A percentile compares a stretch with the other conserved stretches of the same genome.
Evolutionary conservation across 2,113 vertebrate species (phyloP).

Genomic region (Engraulis encrasicolus): DNA sequence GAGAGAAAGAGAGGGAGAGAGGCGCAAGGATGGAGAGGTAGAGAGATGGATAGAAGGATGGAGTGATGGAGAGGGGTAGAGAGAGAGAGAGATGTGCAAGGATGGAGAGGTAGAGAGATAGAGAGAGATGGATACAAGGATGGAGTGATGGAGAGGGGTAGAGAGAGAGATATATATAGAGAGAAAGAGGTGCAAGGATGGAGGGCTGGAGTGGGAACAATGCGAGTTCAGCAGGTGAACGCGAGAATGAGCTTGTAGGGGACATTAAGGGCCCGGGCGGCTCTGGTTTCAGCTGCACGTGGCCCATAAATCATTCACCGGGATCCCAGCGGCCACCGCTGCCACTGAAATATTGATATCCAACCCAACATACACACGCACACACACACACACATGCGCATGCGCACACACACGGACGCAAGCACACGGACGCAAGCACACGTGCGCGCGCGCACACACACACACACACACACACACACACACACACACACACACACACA

Average conservation of each 20-base stretch:
- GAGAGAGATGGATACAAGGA: background rate
- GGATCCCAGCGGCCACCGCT: background rate
- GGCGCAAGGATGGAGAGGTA: background rate
- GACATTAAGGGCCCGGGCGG: slow-evolving; percentile 19
- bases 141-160: background rate
- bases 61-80: background rate
- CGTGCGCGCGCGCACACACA: too few relatives aligned
- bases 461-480: too few relatives aligned
- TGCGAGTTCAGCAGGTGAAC: background rate
- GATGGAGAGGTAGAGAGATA: slow-evolving; percentile 10
- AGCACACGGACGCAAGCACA: too few relatives aligned
- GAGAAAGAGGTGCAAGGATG: background rate
- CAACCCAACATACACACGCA: background rate
- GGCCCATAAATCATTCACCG: slow-evolving; percentile 57
- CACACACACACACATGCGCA: too few relatives aligned
- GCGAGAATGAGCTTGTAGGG: background rate
- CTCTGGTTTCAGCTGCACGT: slow-evolving; percentile 40
- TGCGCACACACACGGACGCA: too few relatives aligned
- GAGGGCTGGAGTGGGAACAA: background rate
- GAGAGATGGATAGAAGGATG: too few relatives aligned
- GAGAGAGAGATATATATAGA: background rate
- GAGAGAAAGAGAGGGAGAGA: slow-evolving; percentile 18
- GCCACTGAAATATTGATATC: background rate
- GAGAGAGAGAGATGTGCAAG: slow-evolving; percentile 39
- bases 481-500: too few relatives aligned